Base-by-base conservation (phyloP, 2,113 vertebrate genomes). In the Trichomycterus rosablanca region DNA sequence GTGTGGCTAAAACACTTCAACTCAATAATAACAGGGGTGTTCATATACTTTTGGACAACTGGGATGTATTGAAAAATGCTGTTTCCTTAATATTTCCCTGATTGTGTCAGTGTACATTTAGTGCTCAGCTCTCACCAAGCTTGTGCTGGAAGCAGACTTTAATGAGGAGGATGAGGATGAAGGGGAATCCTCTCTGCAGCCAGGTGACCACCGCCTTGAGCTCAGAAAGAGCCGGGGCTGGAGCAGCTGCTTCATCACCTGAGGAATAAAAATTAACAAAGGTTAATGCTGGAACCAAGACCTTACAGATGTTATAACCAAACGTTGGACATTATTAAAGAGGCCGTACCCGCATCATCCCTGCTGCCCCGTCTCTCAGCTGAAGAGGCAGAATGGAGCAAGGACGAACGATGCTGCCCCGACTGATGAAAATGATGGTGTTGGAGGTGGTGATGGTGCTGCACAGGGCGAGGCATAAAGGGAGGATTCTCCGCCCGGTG, bases 71-170 rank as follows among this genome's bases (percentile, higher is more conserved):
- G n/a, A n/a, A n/a, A n/a, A n/a, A n/a, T n/a, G n/a, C n/a, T n/a
- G n/a, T n/a, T n/a, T n/a, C n/a, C n/a, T n/a, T n/a, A n/a, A n/a
- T n/a, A n/a, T n/a, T n/a, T n/a, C n/a, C n/a, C n/a, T n/a, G n/a
- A n/a, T n/a, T n/a, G n/a, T n/a, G n/a, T n/a, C n/a, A n/a, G n/a
- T n/a, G n/a, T n/a, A n/a, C n/a, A n/a, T n/a, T n/a, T n/a, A n/a
- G n/a, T n/a, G n/a, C n/a, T n/a, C n/a, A n/a, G 12, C 1, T 63
- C 85, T 84, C 80, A 98, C 96, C 95, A 1, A 98, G 88, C 64
- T 97, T 96, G 70, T 98, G 96, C 72, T 97, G 95, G 79, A 97
- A 97, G 79, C 95, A 98, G 66, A 97, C 86, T 86, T 98, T 98
- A 55, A 91, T 89, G 70, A 98, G 80, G 30, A 98, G 89, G 46